These are phyloP conservation scores for Gambusia holbrooki DNA, from an alignment of 2,113 vertebrate genomes.

Conservation along the genomic window DNA sequence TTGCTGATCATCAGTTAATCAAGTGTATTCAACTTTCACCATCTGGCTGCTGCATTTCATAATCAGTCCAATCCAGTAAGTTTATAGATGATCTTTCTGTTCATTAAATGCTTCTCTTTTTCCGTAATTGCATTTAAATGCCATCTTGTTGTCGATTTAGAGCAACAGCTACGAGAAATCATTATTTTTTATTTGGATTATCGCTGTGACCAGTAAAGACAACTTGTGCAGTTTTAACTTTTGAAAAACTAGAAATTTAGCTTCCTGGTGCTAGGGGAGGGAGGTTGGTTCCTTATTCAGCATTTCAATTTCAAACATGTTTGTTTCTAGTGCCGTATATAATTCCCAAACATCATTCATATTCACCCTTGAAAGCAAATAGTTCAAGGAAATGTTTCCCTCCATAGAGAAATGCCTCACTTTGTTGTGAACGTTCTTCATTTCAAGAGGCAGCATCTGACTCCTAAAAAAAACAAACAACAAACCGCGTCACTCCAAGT, in stretches of 20 bases:
- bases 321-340: slow-evolving; percentile 56
- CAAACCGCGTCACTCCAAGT: slow-evolving; percentile 22
- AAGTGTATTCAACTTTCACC: too few species aligned
- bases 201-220: background rate
- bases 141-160: background rate
- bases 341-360: slow-evolving; percentile 73
- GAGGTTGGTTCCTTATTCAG: slow-evolving; percentile 42
- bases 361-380: slow-evolving; percentile 75
- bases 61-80: background rate
- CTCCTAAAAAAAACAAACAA: slow-evolving; percentile 10
- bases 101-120: background rate
- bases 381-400: slow-evolving; percentile 68
- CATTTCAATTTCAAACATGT: slow-evolving; percentile 69
- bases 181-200: background rate
- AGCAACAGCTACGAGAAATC: background rate
- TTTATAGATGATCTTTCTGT: background rate
- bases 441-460: slow-evolving; percentile 37
- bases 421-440: slow-evolving; percentile 42
- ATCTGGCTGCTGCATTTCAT: too few species aligned
- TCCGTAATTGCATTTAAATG: background rate
- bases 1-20: too few species aligned
- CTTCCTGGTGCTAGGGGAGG: background rate
- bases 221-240: slow-evolving; percentile 11
- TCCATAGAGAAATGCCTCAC: slow-evolving; percentile 54
- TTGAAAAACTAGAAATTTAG: slow-evolving; percentile 12